Evolutionary conservation across 2,888 invertebrate species (phyloP).

Genomic region (Morinoia aosen): DNA sequence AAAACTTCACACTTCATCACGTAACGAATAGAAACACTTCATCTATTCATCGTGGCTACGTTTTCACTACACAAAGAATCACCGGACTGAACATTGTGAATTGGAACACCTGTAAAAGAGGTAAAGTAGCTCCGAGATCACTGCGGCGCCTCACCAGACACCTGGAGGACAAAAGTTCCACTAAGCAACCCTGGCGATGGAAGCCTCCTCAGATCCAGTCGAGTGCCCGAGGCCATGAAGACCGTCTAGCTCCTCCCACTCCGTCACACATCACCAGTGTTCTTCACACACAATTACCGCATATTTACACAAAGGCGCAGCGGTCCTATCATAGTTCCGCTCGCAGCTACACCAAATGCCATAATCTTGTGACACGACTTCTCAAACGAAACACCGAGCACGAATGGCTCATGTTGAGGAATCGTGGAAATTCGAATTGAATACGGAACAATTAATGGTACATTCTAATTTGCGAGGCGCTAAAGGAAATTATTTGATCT

Average conservation of each 20-base stretch:
- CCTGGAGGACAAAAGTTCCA: slow-evolving; percentile 42
- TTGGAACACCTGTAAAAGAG: not conserved
- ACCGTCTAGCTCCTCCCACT: slow-evolving; percentile 54
- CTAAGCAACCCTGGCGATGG: slow-evolving; percentile 39
- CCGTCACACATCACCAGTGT: slow-evolving; percentile 47
- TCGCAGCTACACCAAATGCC: not conserved
- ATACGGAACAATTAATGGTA: not conserved
- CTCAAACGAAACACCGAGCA: not conserved
- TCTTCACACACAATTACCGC: slow-evolving; percentile 52
- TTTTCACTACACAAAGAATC: slow-evolving; percentile 17
- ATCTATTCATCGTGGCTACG: not conserved
- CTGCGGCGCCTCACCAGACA: not conserved
- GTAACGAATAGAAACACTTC: not conserved
- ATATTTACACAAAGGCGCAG: slow-evolving; percentile 51
- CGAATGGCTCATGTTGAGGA: not conserved
- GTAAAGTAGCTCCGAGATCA: not conserved
- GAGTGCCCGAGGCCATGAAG: slow-evolving; percentile 52
- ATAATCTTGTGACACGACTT: not conserved
- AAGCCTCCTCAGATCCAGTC: slow-evolving; percentile 48
- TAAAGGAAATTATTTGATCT: not conserved
- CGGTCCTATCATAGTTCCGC: not conserved
- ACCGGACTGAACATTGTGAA: slow-evolving; percentile 12
- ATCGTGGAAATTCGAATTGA: not conserved
- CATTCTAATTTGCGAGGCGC: not conserved
- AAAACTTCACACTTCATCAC: slow-evolving; percentile 29